A percentile compares a stretch with the other conserved stretches of the same genome.
These are phyloP conservation scores for Adrianichthys oophorus DNA, from an alignment of 2,797 vertebrate genomes.

Conservation along the genomic window DNA sequence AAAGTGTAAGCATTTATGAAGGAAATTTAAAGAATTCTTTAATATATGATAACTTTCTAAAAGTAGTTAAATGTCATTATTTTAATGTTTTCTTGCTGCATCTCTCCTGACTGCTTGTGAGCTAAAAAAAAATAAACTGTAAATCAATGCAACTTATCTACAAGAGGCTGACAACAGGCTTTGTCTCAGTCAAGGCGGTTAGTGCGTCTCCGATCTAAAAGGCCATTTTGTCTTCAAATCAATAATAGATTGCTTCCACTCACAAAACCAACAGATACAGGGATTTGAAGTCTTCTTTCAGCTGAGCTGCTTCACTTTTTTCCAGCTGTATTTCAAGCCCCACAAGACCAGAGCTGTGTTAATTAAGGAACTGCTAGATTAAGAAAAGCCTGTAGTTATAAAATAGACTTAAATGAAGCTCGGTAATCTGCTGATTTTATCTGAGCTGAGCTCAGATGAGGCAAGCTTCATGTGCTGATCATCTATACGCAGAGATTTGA, in stretches of 20 bases:
- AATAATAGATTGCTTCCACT: not conserved
- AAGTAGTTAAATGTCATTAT: not conserved
- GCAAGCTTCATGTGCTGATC: constrained; percentile 14
- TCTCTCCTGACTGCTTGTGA: not conserved
- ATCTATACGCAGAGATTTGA: constrained; percentile 54
- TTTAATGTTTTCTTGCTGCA: not conserved
- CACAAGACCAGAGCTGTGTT: constrained; percentile 39
- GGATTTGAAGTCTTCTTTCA: constrained; percentile 16
- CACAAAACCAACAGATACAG: constrained; percentile 9
- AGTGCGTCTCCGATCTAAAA: not conserved
- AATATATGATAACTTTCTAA: not conserved
- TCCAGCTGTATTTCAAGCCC: constrained; percentile 30
- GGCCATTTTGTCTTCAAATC: not conserved
- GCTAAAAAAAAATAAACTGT: not conserved
- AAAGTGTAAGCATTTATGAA: no score
- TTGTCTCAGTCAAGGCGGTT: not conserved
- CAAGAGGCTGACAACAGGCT: not conserved
- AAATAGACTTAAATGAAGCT: constrained; percentile 33
- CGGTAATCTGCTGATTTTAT: constrained; percentile 33
- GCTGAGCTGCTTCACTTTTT: constrained; percentile 26
- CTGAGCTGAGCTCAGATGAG: constrained; percentile 4
- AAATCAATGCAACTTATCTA: not conserved
- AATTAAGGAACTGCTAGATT: constrained; percentile 54
- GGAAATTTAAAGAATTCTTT: no score
- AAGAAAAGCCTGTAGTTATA: constrained; percentile 40